phyloP scores from a whole-genome alignment of 2,888 invertebrate species.

The Xanthia togata region DNA sequence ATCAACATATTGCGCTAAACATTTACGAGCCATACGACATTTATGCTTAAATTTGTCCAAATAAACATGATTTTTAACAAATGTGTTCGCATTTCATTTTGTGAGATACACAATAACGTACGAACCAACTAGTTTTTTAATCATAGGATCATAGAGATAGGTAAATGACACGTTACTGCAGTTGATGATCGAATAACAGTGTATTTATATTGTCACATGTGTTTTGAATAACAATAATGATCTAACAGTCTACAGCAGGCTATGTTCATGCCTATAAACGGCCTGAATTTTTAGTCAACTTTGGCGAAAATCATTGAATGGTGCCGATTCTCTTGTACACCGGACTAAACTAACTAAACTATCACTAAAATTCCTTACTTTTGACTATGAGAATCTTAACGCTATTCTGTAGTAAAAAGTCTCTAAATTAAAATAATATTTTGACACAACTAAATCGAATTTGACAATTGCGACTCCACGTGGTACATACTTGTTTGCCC shows the following conservation, averaged over 20 bases:
- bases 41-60: too few species aligned
- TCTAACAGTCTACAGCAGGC: neutral
- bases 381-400: too few species aligned
- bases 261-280: neutral
- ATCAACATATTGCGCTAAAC: neutral
- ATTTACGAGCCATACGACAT: constrained; percentile 1
- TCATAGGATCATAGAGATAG: constrained; percentile 1
- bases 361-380: too few species aligned
- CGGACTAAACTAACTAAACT: too few species aligned
- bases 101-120: neutral
- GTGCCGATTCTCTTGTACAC: too few species aligned
- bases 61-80: neutral
- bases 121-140: neutral
- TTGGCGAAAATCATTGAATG: too few species aligned
- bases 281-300: too few species aligned
- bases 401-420: too few species aligned
- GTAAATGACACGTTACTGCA: neutral
- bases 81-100: constrained; percentile 2
- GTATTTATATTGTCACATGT: constrained; percentile 18
- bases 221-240: constrained; percentile 4
- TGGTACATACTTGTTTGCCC: too few species aligned
- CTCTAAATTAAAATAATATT: too few species aligned
- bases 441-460: too few species aligned
- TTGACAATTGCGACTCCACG: too few species aligned
- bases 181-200: constrained; percentile 32